Evolutionary conservation across 2,113 vertebrate species (phyloP).

Genomic region (Heloderma charlesbogerti): DNA sequence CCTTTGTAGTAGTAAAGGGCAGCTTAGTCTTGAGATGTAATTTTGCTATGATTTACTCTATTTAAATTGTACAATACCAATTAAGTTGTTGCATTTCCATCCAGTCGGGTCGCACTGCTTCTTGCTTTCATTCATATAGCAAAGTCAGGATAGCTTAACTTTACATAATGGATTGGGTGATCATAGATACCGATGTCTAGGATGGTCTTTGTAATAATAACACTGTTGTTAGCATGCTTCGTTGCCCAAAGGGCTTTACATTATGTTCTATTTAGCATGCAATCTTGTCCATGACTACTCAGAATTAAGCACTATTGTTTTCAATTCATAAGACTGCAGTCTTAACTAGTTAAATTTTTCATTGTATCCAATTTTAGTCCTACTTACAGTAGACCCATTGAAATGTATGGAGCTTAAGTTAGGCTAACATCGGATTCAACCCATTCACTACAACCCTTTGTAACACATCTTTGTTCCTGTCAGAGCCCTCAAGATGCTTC

Average conservation of each 20-base stretch:
- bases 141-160: too few species aligned
- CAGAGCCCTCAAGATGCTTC: background rate
- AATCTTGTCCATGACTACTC: too few species aligned
- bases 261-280: too few species aligned
- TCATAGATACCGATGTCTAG: background rate
- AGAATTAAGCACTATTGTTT: too few species aligned
- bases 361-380: too few species aligned
- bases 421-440: too few species aligned
- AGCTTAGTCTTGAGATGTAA: background rate
- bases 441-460: background rate
- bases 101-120: background rate
- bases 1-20: background rate
- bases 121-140: background rate
- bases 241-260: background rate
- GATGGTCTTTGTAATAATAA: background rate
- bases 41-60: slow-evolving; percentile 2
- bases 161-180: background rate
- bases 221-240: background rate
- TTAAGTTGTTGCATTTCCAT: slow-evolving; percentile 14
- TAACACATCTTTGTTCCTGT: background rate
- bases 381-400: too few species aligned
- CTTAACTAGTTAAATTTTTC: background rate
- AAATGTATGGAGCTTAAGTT: too few species aligned
- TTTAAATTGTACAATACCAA: background rate
- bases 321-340: background rate